phyloP scores from a whole-genome alignment of 1,140 invertebrate genomes.

The Plectus sambesii region DNA sequence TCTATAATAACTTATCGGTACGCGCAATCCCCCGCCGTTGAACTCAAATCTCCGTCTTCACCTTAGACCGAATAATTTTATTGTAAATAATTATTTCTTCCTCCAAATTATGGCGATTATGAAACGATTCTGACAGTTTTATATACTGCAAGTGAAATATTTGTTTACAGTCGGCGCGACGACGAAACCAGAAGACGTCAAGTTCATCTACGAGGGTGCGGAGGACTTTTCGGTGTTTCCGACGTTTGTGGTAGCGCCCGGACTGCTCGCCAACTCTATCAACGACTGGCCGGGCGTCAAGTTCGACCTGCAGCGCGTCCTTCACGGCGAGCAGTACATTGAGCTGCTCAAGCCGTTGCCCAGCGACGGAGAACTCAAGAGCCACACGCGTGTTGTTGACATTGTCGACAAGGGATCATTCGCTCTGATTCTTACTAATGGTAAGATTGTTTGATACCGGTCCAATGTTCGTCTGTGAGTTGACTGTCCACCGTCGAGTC shows the following conservation, averaged over 20 bases:
- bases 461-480: no score
- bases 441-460: slow-evolving; percentile 18
- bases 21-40: no score
- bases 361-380: slow-evolving; percentile 19
- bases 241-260: slow-evolving; percentile 69
- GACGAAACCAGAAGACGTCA: slow-evolving; percentile 63
- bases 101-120: no score
- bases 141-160: no score
- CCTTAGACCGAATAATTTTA: no score
- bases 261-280: slow-evolving; percentile 54
- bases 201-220: slow-evolving; percentile 78
- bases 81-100: no score
- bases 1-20: no score
- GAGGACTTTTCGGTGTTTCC: slow-evolving; percentile 73
- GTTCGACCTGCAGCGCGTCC: slow-evolving; percentile 23
- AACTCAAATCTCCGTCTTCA: no score
- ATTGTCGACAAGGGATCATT: slow-evolving; percentile 26
- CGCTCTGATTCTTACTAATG: slow-evolving; percentile 28
- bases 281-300: slow-evolving; percentile 52
- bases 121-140: no score
- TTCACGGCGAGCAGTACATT: slow-evolving; percentile 33
- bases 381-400: slow-evolving; percentile 20
- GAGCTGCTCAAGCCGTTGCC: slow-evolving; percentile 28
- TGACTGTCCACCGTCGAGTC: no score
- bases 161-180: slow-evolving; percentile 68